These are phyloP conservation scores for Hylia prasina DNA, from an alignment of 2,113 vertebrate genomes.

Conservation along the genomic window DNA sequence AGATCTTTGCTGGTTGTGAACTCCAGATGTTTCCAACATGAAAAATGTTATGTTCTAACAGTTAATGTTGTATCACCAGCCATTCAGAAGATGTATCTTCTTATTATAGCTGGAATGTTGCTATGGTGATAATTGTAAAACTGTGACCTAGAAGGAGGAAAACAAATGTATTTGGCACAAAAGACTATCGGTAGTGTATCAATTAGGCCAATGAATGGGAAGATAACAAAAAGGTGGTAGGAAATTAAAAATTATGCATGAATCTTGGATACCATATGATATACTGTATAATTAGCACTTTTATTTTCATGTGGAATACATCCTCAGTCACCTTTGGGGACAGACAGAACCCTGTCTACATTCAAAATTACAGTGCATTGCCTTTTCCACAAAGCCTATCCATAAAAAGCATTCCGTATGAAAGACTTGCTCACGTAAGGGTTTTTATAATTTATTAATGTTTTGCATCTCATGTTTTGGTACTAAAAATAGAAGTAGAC, in stretches of 20 bases:
- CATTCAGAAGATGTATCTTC: slow-evolving; percentile 76
- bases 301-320: background rate
- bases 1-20: slow-evolving; percentile 63
- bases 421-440: background rate
- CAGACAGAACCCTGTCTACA: background rate
- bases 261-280: background rate
- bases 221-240: slow-evolving; percentile 27
- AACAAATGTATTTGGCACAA: slow-evolving; percentile 49
- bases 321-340: background rate
- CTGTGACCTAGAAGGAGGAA: slow-evolving; percentile 55
- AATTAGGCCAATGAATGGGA: slow-evolving; percentile 57
- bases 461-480: background rate
- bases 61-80: slow-evolving; percentile 66
- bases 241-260: background rate
- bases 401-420: background rate
- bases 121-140: slow-evolving; percentile 76
- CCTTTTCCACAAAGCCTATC: background rate
- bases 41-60: slow-evolving; percentile 73
- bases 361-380: background rate
- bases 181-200: slow-evolving; percentile 33
- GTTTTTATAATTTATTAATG: background rate
- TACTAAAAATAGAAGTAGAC: background rate
- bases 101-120: slow-evolving; percentile 71
- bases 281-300: background rate
- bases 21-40: slow-evolving; percentile 76